Base-by-base conservation (phyloP, 2,113 vertebrate species). In the Hiodon alosoides region DNA sequence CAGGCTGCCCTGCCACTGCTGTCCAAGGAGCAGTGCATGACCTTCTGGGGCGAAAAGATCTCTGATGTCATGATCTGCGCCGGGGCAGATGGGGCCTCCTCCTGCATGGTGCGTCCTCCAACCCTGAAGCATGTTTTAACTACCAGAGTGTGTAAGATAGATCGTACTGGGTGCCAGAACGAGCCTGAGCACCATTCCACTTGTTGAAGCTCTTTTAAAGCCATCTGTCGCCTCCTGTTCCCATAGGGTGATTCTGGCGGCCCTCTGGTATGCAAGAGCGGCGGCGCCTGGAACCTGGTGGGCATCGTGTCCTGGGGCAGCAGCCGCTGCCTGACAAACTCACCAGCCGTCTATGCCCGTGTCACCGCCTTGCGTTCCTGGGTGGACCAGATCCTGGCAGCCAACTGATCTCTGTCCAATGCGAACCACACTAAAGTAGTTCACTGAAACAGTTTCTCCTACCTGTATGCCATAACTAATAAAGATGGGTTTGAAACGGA, bases 251-350 rank as follows among this genome's bases (percentile, higher is more conserved):
- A 87, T 79, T 92, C 90, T 65, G 90, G 90, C 0, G 86, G 91
- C 4, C 89, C 89, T 47, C 87, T 91, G 84, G 89, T 90, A 72
- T 92, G 90, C 71, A 16, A 91, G 82, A 88, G 87, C 84, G 78
- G 80, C 68, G 72, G 77, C 0, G 79, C 66, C 57, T 91, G 89
- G 89, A 88, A 88, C 73, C 85, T 90, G 87, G 89, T 90, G 0
- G 88, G 89, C 14, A 90, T 91, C 0, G 86, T 90, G 66, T 92
- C 90, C 74, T 92, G 90, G 89, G 90, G 91, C 81, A 91, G 88
- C 83, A 86, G 89, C 79, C 67, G 75, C 2, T 90, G 89, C 84
- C 86, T 83, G 76, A 87, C 86, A 79, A 77, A 54, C 77, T 89
- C 76, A 0, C 90, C 90, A 0, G 90, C 79, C 0, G 89, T 90